A percentile compares a stretch with the other conserved stretches of the same genome.
phyloP scores from a whole-genome alignment of 2,113 vertebrate genomes.

The Ochotona princeps region DNA sequence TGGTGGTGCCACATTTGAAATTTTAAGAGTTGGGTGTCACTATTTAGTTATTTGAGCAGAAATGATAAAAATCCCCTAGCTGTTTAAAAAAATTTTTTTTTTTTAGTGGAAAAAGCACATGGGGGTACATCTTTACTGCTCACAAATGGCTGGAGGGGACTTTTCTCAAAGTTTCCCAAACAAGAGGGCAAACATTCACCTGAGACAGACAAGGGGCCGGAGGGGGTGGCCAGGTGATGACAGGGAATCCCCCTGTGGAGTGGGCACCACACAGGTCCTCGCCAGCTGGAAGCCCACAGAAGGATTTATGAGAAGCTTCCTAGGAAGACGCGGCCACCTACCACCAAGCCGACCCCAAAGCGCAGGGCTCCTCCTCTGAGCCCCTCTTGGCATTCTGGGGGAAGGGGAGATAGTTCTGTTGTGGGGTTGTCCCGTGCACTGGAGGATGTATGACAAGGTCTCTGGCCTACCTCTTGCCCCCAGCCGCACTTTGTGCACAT shows the following conservation, averaged over 20 bases:
- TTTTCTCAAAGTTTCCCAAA: conserved; percentile 82
- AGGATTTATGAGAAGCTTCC: not conserved
- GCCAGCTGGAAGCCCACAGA: not conserved
- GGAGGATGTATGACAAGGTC: not conserved
- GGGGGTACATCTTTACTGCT: conserved; percentile 48
- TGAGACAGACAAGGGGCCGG: conserved; percentile 54
- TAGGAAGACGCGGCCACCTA: not conserved
- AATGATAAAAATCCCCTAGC: conserved; percentile 80
- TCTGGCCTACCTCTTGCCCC: not conserved
- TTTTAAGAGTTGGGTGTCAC: conserved; percentile 8
- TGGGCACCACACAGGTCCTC: not conserved
- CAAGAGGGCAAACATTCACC: conserved; percentile 73
- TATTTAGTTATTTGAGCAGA: conserved; percentile 65
- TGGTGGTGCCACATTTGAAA: conserved; percentile 39
- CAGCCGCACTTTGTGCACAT: not conserved
- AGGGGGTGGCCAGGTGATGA: conserved; percentile 69
- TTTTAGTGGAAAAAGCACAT: conserved; percentile 72
- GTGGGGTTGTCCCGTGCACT: not conserved
- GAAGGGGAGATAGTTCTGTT: not conserved
- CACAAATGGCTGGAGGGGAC: conserved; percentile 68
- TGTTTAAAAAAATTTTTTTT: conserved; percentile 48
- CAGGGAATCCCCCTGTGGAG: conserved; percentile 44
- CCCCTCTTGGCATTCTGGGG: not conserved
- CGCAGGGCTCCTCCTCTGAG: not conserved
- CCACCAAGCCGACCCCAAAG: not conserved